A percentile compares a stretch with the other conserved stretches of the same genome.
These are phyloP conservation scores for Allophyes oxyacanthae DNA, from an alignment of 2,888 invertebrate genomes.

Conservation along the genomic window DNA sequence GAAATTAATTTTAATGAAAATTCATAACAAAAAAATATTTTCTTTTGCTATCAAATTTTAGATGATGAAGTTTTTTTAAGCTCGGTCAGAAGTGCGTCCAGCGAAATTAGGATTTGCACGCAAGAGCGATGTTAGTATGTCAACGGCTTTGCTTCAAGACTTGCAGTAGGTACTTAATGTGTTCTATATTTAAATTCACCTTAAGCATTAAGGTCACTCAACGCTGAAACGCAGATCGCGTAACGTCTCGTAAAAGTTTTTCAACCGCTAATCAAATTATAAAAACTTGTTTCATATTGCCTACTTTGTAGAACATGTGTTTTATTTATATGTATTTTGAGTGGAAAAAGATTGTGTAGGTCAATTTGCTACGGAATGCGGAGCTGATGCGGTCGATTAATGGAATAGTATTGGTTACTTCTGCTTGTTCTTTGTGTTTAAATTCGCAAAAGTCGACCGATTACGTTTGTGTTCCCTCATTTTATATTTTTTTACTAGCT, in stretches of 20 bases:
- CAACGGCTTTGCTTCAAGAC: slow-evolving; percentile 66
- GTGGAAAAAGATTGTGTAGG: slow-evolving; percentile 10
- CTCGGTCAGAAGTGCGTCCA: slow-evolving; percentile 48
- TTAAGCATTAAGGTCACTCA: slow-evolving; percentile 29
- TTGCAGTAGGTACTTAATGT: slow-evolving; percentile 64
- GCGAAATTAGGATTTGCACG: slow-evolving; percentile 65
- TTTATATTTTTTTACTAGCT: no score
- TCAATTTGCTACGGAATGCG: slow-evolving; percentile 22
- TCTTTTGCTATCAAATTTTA: no score
- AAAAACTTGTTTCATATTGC: slow-evolving; percentile 23
- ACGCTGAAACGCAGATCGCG: slow-evolving; percentile 33
- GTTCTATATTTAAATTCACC: slow-evolving; percentile 18
- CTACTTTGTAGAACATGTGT: slow-evolving; percentile 21
- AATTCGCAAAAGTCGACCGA: no score
- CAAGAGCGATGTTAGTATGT: slow-evolving; percentile 58
- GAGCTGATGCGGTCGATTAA: no score
- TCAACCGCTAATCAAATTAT: slow-evolving; percentile 33
- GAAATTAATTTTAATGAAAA: no score
- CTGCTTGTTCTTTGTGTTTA: no score
- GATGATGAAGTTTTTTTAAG: not conserved
- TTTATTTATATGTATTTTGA: slow-evolving; percentile 2
- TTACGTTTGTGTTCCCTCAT: no score
- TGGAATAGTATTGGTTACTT: no score
- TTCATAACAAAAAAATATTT: no score
- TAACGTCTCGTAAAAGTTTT: slow-evolving; percentile 45